Conservation (phyloP, 2,113 vertebrate genomes). For the Mastomys coucha region DNA sequence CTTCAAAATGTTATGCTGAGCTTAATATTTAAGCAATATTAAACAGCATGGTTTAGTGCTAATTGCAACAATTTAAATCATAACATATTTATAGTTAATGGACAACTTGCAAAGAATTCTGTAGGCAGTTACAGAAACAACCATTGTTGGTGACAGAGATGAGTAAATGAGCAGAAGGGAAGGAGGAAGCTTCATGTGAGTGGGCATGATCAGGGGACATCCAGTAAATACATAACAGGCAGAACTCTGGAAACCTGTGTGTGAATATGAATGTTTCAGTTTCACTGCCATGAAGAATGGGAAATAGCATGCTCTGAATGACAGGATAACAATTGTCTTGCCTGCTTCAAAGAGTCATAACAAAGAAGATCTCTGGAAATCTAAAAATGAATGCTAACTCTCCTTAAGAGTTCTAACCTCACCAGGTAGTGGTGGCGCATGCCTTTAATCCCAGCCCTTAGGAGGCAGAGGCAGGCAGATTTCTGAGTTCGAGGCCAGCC, state of each 20-base stretch:
- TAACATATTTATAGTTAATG: too few relatives aligned
- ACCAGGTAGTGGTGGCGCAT: not conserved
- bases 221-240: not conserved
- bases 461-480: too few relatives aligned
- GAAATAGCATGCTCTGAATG: not conserved
- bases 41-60: not conserved
- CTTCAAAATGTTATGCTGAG: not conserved
- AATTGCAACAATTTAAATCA: too few relatives aligned
- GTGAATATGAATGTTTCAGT: not conserved
- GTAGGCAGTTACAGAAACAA: not conserved
- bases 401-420: not conserved
- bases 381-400: not conserved
- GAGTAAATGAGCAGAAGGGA: not conserved
- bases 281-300: not conserved
- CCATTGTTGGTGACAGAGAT: not conserved
- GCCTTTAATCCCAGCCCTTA: too few relatives aligned
- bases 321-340: not conserved
- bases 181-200: accelerated
- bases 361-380: not conserved
- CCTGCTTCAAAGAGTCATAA: not conserved
- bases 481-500: too few relatives aligned
- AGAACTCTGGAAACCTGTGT: not conserved
- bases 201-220: not conserved
- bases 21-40: not conserved
- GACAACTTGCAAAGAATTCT: conserved; percentile 15